Evolutionary conservation across 2,797 vertebrate genomes (phyloP).

Genomic region (Cryptoprocta ferox): DNA sequence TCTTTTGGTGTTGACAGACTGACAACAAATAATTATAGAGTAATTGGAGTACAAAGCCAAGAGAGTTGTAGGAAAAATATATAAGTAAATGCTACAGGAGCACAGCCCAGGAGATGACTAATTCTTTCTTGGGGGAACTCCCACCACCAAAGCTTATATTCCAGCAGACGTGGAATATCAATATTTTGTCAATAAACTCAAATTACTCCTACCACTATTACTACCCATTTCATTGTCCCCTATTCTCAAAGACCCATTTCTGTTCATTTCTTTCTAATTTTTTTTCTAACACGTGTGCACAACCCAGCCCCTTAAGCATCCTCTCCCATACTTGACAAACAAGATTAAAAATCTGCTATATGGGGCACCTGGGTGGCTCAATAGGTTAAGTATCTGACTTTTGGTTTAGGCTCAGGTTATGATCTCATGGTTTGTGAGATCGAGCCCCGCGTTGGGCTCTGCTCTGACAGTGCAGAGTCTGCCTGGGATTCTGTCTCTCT

Average conservation of each 20-base stretch:
- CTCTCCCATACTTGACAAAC: background rate
- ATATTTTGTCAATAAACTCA: background rate
- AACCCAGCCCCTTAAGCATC: too few species aligned
- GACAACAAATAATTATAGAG: constrained; percentile 22
- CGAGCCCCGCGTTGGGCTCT: too few species aligned
- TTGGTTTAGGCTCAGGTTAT: too few species aligned
- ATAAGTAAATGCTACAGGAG: background rate
- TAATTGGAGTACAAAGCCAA: background rate
- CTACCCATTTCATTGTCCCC: background rate
- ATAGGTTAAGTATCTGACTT: too few species aligned
- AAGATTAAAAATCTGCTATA: background rate
- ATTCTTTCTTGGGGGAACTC: background rate
- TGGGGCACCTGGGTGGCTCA: too few species aligned
- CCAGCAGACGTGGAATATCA: background rate
- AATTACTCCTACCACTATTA: background rate
- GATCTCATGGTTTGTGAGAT: too few species aligned
- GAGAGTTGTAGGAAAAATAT: background rate
- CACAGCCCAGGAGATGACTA: background rate
- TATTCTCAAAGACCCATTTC: background rate
- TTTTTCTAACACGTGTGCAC: background rate
- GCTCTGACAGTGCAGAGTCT: too few species aligned
- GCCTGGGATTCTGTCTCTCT: too few species aligned
- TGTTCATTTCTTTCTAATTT: background rate
- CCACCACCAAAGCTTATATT: background rate
- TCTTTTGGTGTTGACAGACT: background rate